These are phyloP conservation scores for Aldrovandia affinis DNA, from an alignment of 2,797 vertebrate genomes.

Conservation along the genomic window DNA sequence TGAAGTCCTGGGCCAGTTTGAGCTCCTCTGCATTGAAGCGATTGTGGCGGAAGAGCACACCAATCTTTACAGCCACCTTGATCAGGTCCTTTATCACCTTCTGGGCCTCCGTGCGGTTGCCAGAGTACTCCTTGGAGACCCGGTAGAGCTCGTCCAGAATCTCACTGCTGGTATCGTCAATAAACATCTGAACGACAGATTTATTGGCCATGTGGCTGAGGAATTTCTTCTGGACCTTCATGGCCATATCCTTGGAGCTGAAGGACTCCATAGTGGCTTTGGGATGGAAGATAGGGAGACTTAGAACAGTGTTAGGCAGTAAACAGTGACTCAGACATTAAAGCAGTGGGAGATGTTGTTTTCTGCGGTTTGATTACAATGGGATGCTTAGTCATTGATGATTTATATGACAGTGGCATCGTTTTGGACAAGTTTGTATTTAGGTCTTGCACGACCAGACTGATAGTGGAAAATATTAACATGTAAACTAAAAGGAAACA, in stretches of 20 bases:
- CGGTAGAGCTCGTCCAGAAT: conserved; percentile 90
- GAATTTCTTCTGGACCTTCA: conserved; percentile 89
- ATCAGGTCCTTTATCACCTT: conserved; percentile 89
- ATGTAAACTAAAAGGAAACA: too few relatives aligned
- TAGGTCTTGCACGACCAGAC: too few relatives aligned
- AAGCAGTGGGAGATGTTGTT: too few relatives aligned
- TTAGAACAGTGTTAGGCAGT: background rate
- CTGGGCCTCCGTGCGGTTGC: conserved; percentile 80
- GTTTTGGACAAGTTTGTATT: background rate
- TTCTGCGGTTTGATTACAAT: too few relatives aligned
- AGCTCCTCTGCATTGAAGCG: conserved; percentile 80
- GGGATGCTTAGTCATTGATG: too few relatives aligned
- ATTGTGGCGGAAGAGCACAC: conserved; percentile 81
- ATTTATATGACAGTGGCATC: background rate
- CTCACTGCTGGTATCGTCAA: conserved; percentile 87
- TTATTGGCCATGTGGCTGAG: conserved; percentile 86
- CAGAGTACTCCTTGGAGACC: conserved; percentile 82
- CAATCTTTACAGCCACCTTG: conserved; percentile 89
- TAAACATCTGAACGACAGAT: conserved; percentile 84
- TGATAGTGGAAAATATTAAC: background rate
- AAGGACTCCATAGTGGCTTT: conserved; percentile 82
- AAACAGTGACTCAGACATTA: too few relatives aligned
- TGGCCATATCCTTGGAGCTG: conserved; percentile 85
- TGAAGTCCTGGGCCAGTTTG: conserved; percentile 78
- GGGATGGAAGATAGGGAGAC: conserved; percentile 17